Conservation (phyloP, 2,888 invertebrate genomes). For the Oscheius sp. region DNA sequence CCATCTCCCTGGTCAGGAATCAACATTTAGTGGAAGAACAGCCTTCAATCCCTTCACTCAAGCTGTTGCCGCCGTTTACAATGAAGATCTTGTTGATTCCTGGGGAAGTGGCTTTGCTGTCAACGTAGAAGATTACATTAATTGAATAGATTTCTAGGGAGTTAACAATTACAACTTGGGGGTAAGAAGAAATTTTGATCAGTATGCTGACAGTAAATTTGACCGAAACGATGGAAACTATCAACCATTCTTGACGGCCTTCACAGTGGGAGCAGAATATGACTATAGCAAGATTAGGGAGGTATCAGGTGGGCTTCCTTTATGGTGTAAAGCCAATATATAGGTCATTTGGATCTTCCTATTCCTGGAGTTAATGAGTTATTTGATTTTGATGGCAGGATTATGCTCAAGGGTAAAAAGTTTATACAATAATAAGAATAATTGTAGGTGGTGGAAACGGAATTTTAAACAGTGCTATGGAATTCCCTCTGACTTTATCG, state of each 20-base stretch:
- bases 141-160: slow-evolving; percentile 44
- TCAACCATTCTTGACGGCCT: slow-evolving; percentile 54
- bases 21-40: slow-evolving; percentile 57
- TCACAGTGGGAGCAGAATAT: slow-evolving; percentile 57
- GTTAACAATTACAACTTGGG: slow-evolving; percentile 60
- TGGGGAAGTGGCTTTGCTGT: slow-evolving; percentile 64
- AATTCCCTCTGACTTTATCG: slow-evolving; percentile 59
- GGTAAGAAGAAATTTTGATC: slow-evolving; percentile 60
- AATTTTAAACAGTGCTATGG: slow-evolving; percentile 60
- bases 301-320: slow-evolving; percentile 35
- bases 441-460: slow-evolving; percentile 56
- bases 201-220: slow-evolving; percentile 58
- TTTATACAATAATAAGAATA: not conserved
- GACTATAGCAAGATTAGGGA: slow-evolving; percentile 60
- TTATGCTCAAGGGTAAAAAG: slow-evolving; percentile 53
- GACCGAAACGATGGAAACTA: slow-evolving; percentile 50
- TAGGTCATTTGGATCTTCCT: slow-evolving; percentile 57
- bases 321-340: not conserved
- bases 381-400: slow-evolving; percentile 62
- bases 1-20: slow-evolving; percentile 56
- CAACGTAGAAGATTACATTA: slow-evolving; percentile 49
- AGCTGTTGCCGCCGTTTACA: slow-evolving; percentile 58
- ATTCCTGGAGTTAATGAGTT: slow-evolving; percentile 61
- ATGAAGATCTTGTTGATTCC: slow-evolving; percentile 63
- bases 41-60: slow-evolving; percentile 66